Conservation (phyloP, 2,113 vertebrate genomes). For the Rhagologus leucostigma region DNA sequence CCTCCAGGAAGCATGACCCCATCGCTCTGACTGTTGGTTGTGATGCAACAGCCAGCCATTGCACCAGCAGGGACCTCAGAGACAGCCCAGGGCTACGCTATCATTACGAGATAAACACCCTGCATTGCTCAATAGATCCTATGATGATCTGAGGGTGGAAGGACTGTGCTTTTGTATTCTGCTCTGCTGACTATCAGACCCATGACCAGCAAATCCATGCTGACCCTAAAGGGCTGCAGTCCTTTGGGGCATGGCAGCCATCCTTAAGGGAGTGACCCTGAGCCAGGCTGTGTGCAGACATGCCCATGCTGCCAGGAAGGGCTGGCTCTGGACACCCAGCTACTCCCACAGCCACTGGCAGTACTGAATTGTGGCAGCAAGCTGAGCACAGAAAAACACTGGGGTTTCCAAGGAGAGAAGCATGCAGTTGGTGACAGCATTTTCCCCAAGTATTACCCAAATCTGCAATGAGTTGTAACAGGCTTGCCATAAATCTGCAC, state of each 20-base stretch:
- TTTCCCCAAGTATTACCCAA: not conserved
- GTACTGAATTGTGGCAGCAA: not conserved
- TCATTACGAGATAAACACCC: not conserved
- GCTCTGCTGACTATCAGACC: not conserved
- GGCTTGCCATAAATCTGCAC: not conserved
- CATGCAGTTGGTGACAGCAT: not conserved
- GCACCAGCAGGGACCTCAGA: not conserved
- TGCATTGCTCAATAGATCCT: not conserved
- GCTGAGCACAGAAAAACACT: not conserved
- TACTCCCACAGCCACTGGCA: not conserved
- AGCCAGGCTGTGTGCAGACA: not conserved
- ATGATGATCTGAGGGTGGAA: not conserved
- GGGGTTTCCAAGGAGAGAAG: not conserved
- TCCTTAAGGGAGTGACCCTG: not conserved
- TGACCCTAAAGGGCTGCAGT: not conserved
- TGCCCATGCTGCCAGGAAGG: rapidly evolving
- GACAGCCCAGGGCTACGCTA: not conserved
- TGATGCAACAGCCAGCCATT: not conserved
- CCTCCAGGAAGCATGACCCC: not conserved
- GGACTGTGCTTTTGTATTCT: not conserved
- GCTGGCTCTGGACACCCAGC: not conserved
- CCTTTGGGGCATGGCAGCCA: rapidly evolving
- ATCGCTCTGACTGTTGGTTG: not conserved
- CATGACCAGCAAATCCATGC: not conserved
- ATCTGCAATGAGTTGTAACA: not conserved